phyloP scores from a whole-genome alignment of 2,888 invertebrate species.

The Trilocha varians region DNA sequence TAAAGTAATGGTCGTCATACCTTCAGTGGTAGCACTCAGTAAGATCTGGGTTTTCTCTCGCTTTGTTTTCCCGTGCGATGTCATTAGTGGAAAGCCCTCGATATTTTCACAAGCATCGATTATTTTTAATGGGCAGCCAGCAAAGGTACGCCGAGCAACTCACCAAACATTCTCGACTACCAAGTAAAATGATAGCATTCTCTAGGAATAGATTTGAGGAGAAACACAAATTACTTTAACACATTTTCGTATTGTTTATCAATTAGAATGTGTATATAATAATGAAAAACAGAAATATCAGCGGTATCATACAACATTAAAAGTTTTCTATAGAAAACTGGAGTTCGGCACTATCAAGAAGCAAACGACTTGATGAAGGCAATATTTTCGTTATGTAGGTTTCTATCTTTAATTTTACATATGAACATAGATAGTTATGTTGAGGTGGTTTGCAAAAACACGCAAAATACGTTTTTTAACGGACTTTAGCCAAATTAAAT shows the following conservation, averaged over 20 bases:
- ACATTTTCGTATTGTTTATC: background rate
- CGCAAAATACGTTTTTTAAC: too few species aligned
- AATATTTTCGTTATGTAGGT: too few species aligned
- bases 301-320: too few species aligned
- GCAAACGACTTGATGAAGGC: too few species aligned
- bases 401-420: too few species aligned
- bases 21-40: background rate
- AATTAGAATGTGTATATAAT: too few species aligned
- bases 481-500: too few species aligned
- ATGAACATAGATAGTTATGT: too few species aligned
- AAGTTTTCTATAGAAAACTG: too few species aligned
- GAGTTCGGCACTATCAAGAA: too few species aligned
- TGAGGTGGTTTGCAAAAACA: too few species aligned
- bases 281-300: too few species aligned
- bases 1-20: background rate
- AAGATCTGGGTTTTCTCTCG: conserved; percentile 18
- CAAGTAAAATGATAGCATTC: background rate
- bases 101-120: conserved; percentile 67
- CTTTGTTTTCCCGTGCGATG: conserved; percentile 65
- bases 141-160: conserved; percentile 37
- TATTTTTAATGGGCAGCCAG: conserved; percentile 67
- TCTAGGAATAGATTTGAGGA: background rate
- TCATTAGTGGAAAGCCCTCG: conserved; percentile 69
- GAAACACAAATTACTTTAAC: background rate
- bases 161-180: conserved; percentile 6